phyloP scores from a whole-genome alignment of 2,797 vertebrate genomes.

The Allenopithecus nigroviridis region DNA sequence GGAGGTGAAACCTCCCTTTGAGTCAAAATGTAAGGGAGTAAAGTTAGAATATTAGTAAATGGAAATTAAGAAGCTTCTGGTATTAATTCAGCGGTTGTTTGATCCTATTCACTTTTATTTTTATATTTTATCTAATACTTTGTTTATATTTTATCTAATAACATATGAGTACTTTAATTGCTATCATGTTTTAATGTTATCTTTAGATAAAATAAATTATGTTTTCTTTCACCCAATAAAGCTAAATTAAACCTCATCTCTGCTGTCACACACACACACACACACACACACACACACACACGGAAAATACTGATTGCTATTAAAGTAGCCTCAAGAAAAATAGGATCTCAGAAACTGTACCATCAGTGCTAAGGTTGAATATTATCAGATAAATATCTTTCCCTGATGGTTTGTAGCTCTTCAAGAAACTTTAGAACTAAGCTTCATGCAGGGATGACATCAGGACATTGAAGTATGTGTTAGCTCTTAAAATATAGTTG shows the following conservation, averaged over 20 bases:
- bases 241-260: not conserved
- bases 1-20: not conserved
- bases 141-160: not conserved
- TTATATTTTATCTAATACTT: not conserved
- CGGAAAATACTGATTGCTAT: not conserved
- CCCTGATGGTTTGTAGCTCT: not conserved
- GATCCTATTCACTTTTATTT: not conserved
- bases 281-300: not conserved
- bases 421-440: not conserved
- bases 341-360: not conserved
- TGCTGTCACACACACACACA: not conserved
- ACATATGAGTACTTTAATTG: not conserved
- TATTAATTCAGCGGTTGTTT: not conserved
- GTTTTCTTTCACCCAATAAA: not conserved
- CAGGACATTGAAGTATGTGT: not conserved
- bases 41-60: not conserved
- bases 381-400: not conserved
- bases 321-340: not conserved
- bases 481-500: not conserved
- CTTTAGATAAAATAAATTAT: not conserved
- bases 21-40: not conserved
- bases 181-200: not conserved
- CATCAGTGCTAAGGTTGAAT: not conserved
- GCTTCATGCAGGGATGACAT: not conserved
- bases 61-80: not conserved